These are phyloP conservation scores for Discoglossus pictus DNA, from an alignment of 2,797 vertebrate genomes.

Conservation along the genomic window DNA sequence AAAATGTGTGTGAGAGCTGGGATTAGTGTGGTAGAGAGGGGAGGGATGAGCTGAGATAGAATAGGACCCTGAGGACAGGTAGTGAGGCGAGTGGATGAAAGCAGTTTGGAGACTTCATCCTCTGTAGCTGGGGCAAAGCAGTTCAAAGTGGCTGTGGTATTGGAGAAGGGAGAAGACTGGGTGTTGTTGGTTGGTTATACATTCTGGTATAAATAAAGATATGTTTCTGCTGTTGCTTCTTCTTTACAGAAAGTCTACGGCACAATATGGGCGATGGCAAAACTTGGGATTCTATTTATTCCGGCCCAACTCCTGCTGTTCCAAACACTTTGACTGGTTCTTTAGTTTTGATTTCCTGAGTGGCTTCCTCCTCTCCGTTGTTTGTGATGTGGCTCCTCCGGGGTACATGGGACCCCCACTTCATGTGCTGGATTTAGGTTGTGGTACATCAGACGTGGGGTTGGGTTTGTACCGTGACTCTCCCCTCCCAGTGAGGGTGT, in stretches of 20 bases:
- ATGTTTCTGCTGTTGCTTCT: too few species aligned
- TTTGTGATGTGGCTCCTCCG: constrained; percentile 45
- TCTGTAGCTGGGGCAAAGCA: too few species aligned
- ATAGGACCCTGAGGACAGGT: too few species aligned
- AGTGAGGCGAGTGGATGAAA: too few species aligned
- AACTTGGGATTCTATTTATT: constrained; percentile 81
- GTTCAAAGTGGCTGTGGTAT: too few species aligned
- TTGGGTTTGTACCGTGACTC: constrained; percentile 72
- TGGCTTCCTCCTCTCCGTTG: constrained; percentile 68
- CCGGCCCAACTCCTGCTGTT: constrained; percentile 44
- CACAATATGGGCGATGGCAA: constrained; percentile 76
- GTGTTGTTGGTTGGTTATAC: too few species aligned
- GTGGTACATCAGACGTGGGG: constrained; percentile 80
- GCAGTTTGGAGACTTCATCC: too few species aligned
- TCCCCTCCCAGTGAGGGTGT: constrained; percentile 65
- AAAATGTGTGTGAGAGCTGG: too few species aligned
- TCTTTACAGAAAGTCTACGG: constrained; percentile 41
- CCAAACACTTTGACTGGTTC: constrained; percentile 86
- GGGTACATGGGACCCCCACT: background rate
- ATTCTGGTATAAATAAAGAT: too few species aligned
- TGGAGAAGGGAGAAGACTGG: too few species aligned
- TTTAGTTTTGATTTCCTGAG: constrained; percentile 73
- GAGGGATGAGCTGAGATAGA: too few species aligned
- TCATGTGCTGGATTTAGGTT: constrained; percentile 78
- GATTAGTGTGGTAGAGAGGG: too few species aligned